Conservation (phyloP, 2,797 vertebrate genomes). For the Antrozous pallidus region DNA sequence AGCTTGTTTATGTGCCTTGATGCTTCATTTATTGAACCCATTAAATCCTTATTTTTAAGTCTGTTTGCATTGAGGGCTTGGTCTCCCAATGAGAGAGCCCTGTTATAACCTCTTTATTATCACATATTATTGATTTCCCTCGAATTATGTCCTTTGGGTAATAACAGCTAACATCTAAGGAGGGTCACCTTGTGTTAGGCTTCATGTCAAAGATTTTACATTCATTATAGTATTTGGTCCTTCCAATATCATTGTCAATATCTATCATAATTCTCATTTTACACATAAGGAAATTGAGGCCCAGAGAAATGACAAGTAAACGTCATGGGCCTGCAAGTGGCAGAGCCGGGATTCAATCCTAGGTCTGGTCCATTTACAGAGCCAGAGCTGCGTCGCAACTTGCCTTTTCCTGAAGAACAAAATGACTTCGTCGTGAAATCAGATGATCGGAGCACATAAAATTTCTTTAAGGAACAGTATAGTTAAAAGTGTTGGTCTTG, state of each 20-base stretch:
- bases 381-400: no score
- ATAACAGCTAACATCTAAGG: not conserved
- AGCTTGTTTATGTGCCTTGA: not conserved
- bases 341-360: not conserved
- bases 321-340: accelerated
- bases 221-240: not conserved
- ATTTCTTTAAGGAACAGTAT: not conserved
- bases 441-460: not conserved
- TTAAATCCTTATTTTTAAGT: not conserved
- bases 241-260: not conserved
- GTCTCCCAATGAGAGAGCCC: not conserved
- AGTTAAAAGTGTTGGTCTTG: not conserved
- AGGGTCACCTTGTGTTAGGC: not conserved
- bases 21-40: not conserved
- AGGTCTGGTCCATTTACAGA: not conserved
- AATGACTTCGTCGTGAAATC: not conserved
- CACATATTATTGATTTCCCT: not conserved
- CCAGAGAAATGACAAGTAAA: not conserved
- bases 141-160: not conserved
- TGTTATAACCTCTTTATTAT: not conserved
- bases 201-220: not conserved
- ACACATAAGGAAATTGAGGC: not conserved
- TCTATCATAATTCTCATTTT: not conserved
- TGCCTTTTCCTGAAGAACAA: not conserved
- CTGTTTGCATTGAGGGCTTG: not conserved